Percentiles rank a stretch among this genome's conserved stretches.
Conservation (phyloP, 2,797 vertebrate species). For the Tiaroga cobitis region DNA sequence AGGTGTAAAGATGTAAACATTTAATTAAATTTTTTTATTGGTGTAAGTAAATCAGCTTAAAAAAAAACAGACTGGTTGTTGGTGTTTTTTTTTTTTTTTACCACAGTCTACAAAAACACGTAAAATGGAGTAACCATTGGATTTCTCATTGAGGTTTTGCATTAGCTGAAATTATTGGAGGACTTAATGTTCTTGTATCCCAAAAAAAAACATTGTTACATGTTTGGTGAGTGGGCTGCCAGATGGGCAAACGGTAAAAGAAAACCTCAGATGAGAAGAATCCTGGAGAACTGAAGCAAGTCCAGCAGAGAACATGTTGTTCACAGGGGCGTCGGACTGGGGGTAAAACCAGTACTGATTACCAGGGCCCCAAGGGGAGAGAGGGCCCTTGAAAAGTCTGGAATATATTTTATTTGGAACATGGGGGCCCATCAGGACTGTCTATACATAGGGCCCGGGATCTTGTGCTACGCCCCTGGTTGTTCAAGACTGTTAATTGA, state of each 20-base stretch:
- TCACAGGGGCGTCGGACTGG: too few species aligned
- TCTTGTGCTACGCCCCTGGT: too few species aligned
- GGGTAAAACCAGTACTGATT: too few species aligned
- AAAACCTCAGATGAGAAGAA: neutral
- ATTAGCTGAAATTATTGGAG: neutral
- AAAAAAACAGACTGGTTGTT: slow-evolving; percentile 12
- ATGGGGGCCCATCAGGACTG: too few species aligned
- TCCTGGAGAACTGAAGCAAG: neutral
- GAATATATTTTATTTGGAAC: too few species aligned
- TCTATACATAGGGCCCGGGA: too few species aligned
- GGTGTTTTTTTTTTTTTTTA: neutral
- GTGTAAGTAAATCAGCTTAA: slow-evolving; percentile 56
- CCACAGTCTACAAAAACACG: neutral
- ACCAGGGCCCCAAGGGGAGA: too few species aligned
- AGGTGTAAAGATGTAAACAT: slow-evolving; percentile 43
- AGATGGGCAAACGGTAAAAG: neutral
- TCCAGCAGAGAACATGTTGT: neutral
- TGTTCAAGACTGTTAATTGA: neutral
- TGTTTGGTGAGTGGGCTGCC: neutral
- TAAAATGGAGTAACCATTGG: neutral
- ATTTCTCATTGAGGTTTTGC: neutral
- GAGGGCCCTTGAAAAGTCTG: too few species aligned
- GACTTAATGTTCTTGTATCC: slow-evolving; percentile 17
- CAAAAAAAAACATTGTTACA: neutral
- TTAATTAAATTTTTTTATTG: slow-evolving; percentile 45